Evolutionary conservation across 2,113 vertebrate genomes (phyloP), one percentile per base, ranked within the genome.

Genomic region (Atrichornis clamosus): DNA sequence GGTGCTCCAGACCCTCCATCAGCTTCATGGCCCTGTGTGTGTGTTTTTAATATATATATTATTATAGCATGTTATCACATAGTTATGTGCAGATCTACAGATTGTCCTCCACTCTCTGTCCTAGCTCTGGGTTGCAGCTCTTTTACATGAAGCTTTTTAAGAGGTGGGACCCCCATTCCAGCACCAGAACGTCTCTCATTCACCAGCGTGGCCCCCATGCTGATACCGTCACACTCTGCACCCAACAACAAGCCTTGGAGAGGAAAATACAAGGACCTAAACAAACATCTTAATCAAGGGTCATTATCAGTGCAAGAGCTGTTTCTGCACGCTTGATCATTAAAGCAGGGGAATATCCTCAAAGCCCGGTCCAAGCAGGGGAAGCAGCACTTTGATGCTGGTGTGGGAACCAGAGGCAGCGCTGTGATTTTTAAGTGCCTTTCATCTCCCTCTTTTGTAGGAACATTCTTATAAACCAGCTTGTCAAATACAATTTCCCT

Each of bases 371-470:
- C 90, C 42, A 1, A 1, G 85, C 75, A 69, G 75, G 69, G 63
- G 74, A 69, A 89, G 73, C 94, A 84, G 87, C 72, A 18, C 96
- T 96, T 96, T 89, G 92, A 96, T 94, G 92, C 93, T 73, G 93
- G 33, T 90, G 86, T 96, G 93, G 92, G 95, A 96, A 85, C 77
- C 77, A 83, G 91, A 89, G 80, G 60, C 93, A 89, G 89, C 1
- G 0, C 92, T 87, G 56, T 81, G 94, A 74, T 88, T 95, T 95
- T 68, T 88, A 89, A 84, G 77, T 8, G 80, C 86, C 86, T 97
- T 96, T 96, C 92, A 93, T 92, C 94, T 96, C 94, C 52, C 67
- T 73, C 90, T 84, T 82, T 76, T 89, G 90, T 82, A 74, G 77
- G 74, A 93, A 90, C 65, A 14, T 63, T 81, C 85, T 58, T 70